phyloP scores from a whole-genome alignment of 2,888 invertebrate genomes.

The Pollenia griseotomentosa region DNA sequence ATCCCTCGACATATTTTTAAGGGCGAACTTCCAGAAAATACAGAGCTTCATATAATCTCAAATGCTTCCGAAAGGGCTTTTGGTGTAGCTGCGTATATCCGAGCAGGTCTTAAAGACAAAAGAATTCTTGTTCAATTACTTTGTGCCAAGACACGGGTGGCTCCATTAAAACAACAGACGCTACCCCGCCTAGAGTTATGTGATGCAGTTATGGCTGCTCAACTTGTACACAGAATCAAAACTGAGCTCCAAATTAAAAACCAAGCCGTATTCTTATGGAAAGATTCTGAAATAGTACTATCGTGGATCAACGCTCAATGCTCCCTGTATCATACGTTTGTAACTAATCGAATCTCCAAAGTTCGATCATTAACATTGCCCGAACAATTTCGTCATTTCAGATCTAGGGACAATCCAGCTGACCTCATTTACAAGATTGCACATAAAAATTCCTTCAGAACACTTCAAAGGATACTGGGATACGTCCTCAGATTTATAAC shows the following conservation, averaged over 20 bases:
- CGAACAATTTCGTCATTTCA: too few relatives aligned
- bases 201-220: neutral
- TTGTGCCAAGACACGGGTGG: slow-evolving; percentile 1
- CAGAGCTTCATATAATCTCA: too few relatives aligned
- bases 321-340: neutral
- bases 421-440: neutral
- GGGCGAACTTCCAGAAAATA: too few relatives aligned
- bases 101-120: too few relatives aligned
- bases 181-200: neutral
- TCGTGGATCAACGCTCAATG: neutral
- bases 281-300: neutral
- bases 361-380: too few relatives aligned
- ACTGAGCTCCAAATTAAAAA: neutral
- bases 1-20: too few relatives aligned
- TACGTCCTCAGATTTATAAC: too few relatives aligned
- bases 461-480: neutral
- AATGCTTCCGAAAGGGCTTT: too few relatives aligned
- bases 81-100: too few relatives aligned
- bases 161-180: neutral
- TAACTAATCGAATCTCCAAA: slow-evolving; percentile 6
- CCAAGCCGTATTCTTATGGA: slow-evolving; percentile 2
- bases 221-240: neutral
- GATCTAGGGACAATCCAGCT: too few relatives aligned
- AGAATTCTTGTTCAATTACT: neutral
- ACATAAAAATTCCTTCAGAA: neutral